Percentiles rank a stretch among this genome's conserved stretches.
Evolutionary conservation across 2,797 vertebrate genomes (phyloP).

Genomic region (Arnoldichthys spilopterus): DNA sequence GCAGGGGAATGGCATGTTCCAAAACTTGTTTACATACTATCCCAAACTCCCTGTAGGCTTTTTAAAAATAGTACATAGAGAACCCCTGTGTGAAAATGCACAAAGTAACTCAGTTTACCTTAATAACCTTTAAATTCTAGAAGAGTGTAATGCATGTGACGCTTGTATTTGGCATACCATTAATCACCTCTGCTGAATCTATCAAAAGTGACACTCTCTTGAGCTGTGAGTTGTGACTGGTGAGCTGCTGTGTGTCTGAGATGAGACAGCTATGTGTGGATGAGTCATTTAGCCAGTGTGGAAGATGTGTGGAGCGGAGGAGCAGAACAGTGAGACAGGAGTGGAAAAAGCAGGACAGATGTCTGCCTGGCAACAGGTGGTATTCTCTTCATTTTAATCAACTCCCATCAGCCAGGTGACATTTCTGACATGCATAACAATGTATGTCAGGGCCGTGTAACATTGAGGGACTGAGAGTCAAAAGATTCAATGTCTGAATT

Average conservation of each 20-base stretch:
- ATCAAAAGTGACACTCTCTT: neutral
- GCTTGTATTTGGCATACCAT: neutral
- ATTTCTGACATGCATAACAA: neutral
- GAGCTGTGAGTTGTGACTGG: neutral
- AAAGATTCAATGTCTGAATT: neutral
- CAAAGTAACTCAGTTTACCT: neutral
- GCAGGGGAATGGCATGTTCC: neutral
- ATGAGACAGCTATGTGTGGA: constrained; percentile 18
- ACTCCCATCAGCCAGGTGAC: constrained; percentile 20
- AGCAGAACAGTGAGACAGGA: neutral
- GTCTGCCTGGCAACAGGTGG: constrained; percentile 26
- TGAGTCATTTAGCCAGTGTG: neutral
- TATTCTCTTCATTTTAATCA: constrained; percentile 26
- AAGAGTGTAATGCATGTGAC: neutral
- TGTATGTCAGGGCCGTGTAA: neutral
- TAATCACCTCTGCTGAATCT: neutral
- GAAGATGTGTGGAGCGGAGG: neutral
- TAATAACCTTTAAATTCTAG: neutral
- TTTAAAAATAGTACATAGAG: neutral
- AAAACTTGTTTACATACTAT: neutral
- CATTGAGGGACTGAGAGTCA: neutral
- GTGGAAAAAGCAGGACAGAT: constrained; percentile 21
- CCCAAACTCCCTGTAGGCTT: neutral
- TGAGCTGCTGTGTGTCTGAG: neutral
- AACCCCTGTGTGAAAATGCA: neutral